Base-by-base conservation (phyloP, 1,140 invertebrate genomes). In the Aphidius gifuensis region DNA sequence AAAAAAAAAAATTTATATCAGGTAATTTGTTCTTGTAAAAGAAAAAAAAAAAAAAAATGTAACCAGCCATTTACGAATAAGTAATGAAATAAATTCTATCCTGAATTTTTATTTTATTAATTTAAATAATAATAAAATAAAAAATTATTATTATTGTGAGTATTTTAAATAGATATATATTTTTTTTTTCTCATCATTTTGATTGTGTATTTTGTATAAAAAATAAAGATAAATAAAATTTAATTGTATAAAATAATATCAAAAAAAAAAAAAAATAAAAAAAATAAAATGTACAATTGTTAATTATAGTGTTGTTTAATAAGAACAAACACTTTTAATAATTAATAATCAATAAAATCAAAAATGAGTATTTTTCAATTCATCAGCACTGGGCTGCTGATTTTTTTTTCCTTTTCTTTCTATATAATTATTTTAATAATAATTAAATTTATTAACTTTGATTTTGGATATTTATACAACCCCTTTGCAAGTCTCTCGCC, bases 21-120 rank as follows among this genome's bases (percentile, higher is more conserved):
- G 66, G 65, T 70, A 68, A 73, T 63, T 69, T 61, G 48, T 57
- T 23, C 3, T 23, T 23, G 23, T 23, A 23, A 23, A n/a, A 50
- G 45, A 58, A 46, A 60, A 16, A 9, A 66, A 66, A 66, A 62
- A 61, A 55, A 67, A 72, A 72, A 72, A 72, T 66, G 66, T 71
- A 70, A 70, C 66, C 59, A 71, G 68, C 69, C 64, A 68, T 64
- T 66, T 69, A 49, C 68, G 67, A 64, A 69, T 64, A 66, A 71
- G 64, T 69, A 51, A 65, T 62, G 66, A 70, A 43, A 45, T 42
- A 55, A 55, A 49, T 54, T 40, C 63, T 61, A 61, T 58, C 53
- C 57, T 64, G 60, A 53, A 48, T 48, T 61, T 55, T 57, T 64
- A 56, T 70, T 66, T 40, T 66, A 70, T 69, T 72, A 71, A 74